Conservation (phyloP, 2,888 invertebrate species). For the Parnassius glacialis region DNA sequence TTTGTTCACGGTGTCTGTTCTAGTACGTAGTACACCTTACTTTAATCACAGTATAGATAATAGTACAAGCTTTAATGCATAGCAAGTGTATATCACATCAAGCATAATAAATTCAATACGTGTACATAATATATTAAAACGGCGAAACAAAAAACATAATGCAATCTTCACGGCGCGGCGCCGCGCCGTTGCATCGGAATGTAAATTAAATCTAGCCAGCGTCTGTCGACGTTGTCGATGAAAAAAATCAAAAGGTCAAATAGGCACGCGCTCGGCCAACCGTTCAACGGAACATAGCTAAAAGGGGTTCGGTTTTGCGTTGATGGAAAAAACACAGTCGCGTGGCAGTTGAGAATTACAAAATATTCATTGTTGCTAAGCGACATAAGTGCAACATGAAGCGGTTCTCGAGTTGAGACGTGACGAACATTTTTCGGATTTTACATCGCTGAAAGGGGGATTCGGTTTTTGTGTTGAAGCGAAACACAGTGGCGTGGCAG, state of each 20-base stretch:
- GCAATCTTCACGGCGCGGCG: constrained; percentile 28
- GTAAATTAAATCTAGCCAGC: constrained; percentile 48
- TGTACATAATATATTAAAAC: no score
- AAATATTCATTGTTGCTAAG: constrained; percentile 32
- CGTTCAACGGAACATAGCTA: constrained; percentile 33
- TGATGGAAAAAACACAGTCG: constrained; percentile 13
- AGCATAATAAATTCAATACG: no score
- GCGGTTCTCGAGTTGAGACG: neutral
- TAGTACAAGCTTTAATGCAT: no score
- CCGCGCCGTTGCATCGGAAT: constrained; percentile 41
- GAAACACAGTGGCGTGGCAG: constrained; percentile 30
- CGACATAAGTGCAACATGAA: constrained; percentile 26
- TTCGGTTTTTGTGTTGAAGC: neutral
- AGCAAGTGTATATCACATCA: no score
- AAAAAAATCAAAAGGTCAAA: constrained; percentile 64
- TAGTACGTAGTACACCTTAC: no score
- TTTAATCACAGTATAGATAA: no score
- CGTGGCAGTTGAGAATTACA: constrained; percentile 8
- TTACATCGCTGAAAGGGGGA: neutral
- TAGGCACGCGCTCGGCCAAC: constrained; percentile 50
- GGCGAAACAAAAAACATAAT: constrained; percentile 17
- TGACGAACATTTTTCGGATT: no score
- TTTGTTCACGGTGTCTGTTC: no score
- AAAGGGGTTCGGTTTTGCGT: constrained; percentile 33
- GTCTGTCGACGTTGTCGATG: constrained; percentile 28